Evolutionary conservation across 2,797 vertebrate species (phyloP), one percentile per base, ranked within the genome.

Genomic region (Phataginus tetradactyla): DNA sequence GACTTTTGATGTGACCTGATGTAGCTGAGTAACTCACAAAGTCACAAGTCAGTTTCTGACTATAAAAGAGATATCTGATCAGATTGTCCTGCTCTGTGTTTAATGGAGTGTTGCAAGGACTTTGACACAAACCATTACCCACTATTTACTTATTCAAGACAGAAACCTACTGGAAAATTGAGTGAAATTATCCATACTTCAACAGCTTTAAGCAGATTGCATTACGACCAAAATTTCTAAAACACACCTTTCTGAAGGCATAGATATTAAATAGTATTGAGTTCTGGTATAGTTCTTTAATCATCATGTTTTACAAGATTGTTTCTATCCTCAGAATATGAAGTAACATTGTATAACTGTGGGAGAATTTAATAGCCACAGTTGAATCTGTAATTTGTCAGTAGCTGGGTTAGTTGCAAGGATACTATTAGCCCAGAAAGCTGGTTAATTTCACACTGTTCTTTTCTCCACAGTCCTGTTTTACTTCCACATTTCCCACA

Each of bases 41-140:
- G 98, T 98, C 98, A 98, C 98, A 98, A 98, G 98, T 97, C 97
- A 98, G 98, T 98, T 98, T 98, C 97, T 97, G 98, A 98, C 98
- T 98, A 98, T 98, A 98, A 99, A 99, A 99, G 98, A 98, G 98
- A 99, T 98, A 98, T 99, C 99, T 98, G 99, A 99, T 99, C 98
- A 99, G 98, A 99, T 99, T 99, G 99, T 99, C 98, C 99, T 98
- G 98, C 98, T 99, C 98, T 98, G 94, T 99, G 99, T 98, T 99
- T 99, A 99, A 99, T 99, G 99, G 99, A 99, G 98, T 99, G 99
- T 99, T 99, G 98, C 99, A 98, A 98, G 99, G 98, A 99, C 98
- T 99, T 99, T 99, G 99, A 99, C 99, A 99, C 99, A 99, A 99
- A 98, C 99, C 99, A 99, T 99, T 99, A 99, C 99, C 99, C 98